Base-by-base conservation (phyloP, 2,113 vertebrate genomes). In the Sebastes fasciatus region DNA sequence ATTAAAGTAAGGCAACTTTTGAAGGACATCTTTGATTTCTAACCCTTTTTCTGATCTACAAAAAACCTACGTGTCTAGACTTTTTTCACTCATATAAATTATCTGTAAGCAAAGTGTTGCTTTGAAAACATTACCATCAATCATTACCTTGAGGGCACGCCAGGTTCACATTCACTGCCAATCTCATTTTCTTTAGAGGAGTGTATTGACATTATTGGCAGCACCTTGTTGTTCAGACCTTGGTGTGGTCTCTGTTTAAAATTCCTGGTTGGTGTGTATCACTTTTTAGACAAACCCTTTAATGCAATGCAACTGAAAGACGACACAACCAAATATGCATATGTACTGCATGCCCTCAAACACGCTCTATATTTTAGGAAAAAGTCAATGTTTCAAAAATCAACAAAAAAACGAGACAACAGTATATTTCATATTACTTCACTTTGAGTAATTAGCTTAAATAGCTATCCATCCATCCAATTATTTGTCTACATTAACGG, bases 111-210 rank as follows among this genome's bases (percentile, higher is more conserved):
- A 6, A 70, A n/a, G 21, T 19, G 4, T 60, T 76, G 51, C 76
- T 85, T 46, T 77, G 64, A 7, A 45, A 54, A 58, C n/a, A 45
- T 6, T 74, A 60, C 45, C 21, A 72, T 23, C 65, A 60, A 46
- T 77, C 48, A 84, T 81, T 82, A 67, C 67, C 61, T 46, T 14
- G 4, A 73, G 45, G 48, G 75, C 49, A 46, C 62, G 17, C 21
- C 42, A 23, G 43, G 19, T 65, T 77, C 40, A 81, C 49, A 67
- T 74, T 66, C 48, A 71, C 43, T 19, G 58, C 6, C 55, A 42
- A 57, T 57, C 43, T 62, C 13, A 68, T 83, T 83, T 72, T 68
- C 73, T 54, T 58, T 60, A 74, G 77, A 72, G 63, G 21, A 19
- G 21, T 26, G 48, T 14, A 62, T 4, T 19, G 23, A 73, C 40